These are phyloP conservation scores for Marcusenius ussheri DNA, from an alignment of 2,113 vertebrate genomes.

Conservation along the genomic window DNA sequence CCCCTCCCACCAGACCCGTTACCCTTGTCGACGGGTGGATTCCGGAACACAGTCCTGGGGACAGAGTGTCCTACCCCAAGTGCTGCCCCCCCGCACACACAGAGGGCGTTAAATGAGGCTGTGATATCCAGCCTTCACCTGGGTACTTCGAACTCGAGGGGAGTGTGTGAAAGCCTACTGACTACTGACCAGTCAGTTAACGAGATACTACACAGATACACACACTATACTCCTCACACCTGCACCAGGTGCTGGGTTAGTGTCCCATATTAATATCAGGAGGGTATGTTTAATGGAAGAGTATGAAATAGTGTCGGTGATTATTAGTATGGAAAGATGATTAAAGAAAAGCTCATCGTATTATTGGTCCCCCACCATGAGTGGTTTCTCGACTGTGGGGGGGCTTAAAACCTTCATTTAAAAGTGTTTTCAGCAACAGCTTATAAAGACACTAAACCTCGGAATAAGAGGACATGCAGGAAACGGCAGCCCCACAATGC, in stretches of 20 bases:
- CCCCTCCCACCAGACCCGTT: neutral
- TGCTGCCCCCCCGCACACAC: neutral
- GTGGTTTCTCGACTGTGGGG: neutral
- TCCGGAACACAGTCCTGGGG: neutral
- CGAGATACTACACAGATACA: neutral
- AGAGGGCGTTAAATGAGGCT: neutral
- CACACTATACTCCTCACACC: neutral
- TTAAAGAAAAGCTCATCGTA: neutral
- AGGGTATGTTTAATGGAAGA: neutral
- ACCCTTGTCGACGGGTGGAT: neutral
- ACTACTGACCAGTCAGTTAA: slow-evolving; percentile 7
- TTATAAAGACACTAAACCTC: neutral
- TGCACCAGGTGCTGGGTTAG: neutral
- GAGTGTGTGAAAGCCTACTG: neutral
- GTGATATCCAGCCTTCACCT: neutral
- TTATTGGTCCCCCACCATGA: neutral
- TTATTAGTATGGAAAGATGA: neutral
- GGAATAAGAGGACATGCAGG: neutral
- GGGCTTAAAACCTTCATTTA: neutral
- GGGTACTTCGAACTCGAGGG: neutral
- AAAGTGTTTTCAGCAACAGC: neutral
- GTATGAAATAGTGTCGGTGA: neutral
- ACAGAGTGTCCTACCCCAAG: neutral
- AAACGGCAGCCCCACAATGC: neutral
- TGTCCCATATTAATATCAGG: neutral